Base-by-base conservation (phyloP, 2,888 invertebrate genomes). In the Ophion costatus region DNA sequence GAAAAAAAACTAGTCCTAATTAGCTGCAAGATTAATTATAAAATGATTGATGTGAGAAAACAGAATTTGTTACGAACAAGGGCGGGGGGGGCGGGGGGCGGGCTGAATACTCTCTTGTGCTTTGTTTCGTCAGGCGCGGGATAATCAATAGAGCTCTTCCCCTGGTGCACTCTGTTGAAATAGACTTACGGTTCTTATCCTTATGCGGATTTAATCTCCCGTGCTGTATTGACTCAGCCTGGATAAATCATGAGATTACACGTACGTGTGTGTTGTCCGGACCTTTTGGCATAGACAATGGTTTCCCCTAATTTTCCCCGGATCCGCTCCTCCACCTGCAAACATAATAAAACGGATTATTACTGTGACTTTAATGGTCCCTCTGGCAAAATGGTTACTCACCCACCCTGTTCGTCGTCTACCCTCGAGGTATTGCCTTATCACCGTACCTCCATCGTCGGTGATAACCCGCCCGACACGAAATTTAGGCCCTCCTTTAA, bases 21-120 rank as follows among this genome's bases (percentile, higher is more conserved):
- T 80, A 67, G 24, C 76, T 33, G 5, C 56, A 11, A 14, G 45
- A 80, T 84, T 80, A 73, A 84, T 80, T 45, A 73, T 56, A 45
- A 70, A 80, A 42, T 63, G 24, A 73, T 70, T 33, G 61, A 83
- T 33, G 38, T 24, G 22, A 22, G 59, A 71, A 51, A 11, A 14
- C 29, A 29, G 24, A 17, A 51, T 51, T 51, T 51, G 42, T 45
- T n/a, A 6, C 14, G 57, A 57, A 75, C n/a, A 38, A 17, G 20
- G 42, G 56, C 14, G n/a, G 10, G 4, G 56, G 11, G 29, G 7
- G 10, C 29, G n/a, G 14, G 64, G 38, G 38, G 5, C 38, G 6
- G 1, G n/a, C 11, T 0, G 29, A 29, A 11, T 33, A n/a, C 9
- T 70, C 5, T 45, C 22, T 64, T 38, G 63, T 17, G 24, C 20